phyloP scores from a whole-genome alignment of 2,797 vertebrate genomes.

The Schizopygopsis pylzovi region DNA sequence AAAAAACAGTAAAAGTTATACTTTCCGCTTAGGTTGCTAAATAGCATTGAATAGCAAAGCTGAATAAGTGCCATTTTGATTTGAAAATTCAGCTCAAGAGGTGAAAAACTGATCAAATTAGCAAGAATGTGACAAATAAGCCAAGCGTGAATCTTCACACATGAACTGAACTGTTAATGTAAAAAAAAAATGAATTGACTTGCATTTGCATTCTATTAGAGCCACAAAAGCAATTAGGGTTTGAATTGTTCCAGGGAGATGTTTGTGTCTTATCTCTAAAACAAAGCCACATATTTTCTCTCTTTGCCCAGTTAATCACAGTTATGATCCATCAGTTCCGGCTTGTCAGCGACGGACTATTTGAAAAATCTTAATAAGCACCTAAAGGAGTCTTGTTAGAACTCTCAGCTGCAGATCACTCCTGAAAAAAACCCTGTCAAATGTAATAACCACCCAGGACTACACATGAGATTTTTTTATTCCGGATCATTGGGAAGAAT shows the following conservation, averaged over 20 bases:
- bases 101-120: slow-evolving; percentile 75
- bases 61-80: slow-evolving; percentile 78
- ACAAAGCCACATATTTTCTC: slow-evolving; percentile 29
- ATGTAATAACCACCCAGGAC: slow-evolving; percentile 31
- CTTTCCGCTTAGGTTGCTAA: not conserved
- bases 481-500: slow-evolving; percentile 15
- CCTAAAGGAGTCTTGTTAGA: slow-evolving; percentile 40
- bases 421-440: slow-evolving; percentile 23
- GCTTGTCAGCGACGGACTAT: slow-evolving; percentile 39
- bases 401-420: slow-evolving; percentile 25
- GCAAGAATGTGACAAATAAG: slow-evolving; percentile 87
- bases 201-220: slow-evolving; percentile 86
- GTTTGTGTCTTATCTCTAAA: slow-evolving; percentile 43
- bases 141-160: slow-evolving; percentile 84
- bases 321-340: slow-evolving; percentile 43
- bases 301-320: slow-evolving; percentile 39
- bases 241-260: slow-evolving; percentile 56
- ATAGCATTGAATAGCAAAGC: slow-evolving; percentile 50
- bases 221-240: slow-evolving; percentile 63
- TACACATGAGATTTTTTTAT: slow-evolving; percentile 20
- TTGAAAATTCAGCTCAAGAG: slow-evolving; percentile 54
- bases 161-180: slow-evolving; percentile 88
- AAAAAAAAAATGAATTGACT: slow-evolving; percentile 88
- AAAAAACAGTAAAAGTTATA: not conserved
- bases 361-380: slow-evolving; percentile 59